Conservation (phyloP, 2,797 vertebrate species). For the Jordanella pulchra region DNA sequence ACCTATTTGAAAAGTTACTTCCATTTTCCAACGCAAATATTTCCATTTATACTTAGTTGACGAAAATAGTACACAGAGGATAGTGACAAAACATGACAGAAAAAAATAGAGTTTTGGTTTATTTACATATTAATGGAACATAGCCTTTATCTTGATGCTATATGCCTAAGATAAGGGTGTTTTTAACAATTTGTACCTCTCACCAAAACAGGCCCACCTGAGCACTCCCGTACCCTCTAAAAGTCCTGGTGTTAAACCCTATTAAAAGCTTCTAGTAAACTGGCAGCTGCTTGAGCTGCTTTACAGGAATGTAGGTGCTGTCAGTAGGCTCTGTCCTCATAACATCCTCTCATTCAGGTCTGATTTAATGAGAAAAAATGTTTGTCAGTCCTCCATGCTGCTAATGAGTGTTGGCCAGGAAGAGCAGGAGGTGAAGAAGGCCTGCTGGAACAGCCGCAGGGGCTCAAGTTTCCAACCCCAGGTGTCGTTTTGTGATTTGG, state of each 20-base stretch:
- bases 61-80: not conserved
- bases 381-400: constrained; percentile 48
- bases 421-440: constrained; percentile 19
- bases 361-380: constrained; percentile 61
- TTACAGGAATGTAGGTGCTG: constrained; percentile 47
- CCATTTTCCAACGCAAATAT: not conserved
- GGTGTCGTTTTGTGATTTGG: constrained; percentile 78
- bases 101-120: not conserved
- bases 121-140: not conserved
- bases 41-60: not conserved
- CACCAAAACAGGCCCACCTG: constrained; percentile 37
- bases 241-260: constrained; percentile 48
- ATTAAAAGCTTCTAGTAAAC: constrained; percentile 56
- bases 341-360: constrained; percentile 42
- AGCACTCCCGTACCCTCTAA: not conserved
- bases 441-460: constrained; percentile 66
- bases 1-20: not conserved
- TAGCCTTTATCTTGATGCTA: not conserved
- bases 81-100: not conserved
- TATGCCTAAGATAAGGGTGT: not conserved
- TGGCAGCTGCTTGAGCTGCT: constrained; percentile 59
- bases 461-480: constrained; percentile 74
- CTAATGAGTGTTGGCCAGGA: constrained; percentile 65
- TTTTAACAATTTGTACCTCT: not conserved
- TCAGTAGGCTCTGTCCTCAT: constrained; percentile 31